Evolutionary conservation across 2,797 vertebrate genomes (phyloP).

Genomic region (Malurus splendens): DNA sequence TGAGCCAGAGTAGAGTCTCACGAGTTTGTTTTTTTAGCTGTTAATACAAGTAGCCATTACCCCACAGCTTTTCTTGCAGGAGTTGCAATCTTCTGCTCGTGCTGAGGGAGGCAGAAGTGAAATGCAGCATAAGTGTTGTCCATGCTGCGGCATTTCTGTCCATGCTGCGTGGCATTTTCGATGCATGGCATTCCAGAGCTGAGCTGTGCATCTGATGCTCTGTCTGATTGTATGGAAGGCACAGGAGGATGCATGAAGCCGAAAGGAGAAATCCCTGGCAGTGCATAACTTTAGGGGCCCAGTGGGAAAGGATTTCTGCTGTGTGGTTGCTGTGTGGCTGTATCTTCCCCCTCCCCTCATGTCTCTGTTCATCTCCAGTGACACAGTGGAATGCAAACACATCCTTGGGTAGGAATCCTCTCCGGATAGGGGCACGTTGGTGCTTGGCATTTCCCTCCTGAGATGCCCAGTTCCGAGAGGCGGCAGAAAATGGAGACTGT

Average conservation of each 20-base stretch:
- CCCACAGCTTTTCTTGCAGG: neutral
- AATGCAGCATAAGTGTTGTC: accelerated
- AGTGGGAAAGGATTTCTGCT: neutral
- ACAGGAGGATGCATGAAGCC: neutral
- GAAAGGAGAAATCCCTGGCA: neutral
- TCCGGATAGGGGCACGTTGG: accelerated
- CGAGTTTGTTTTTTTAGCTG: neutral
- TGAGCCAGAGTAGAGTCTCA: neutral
- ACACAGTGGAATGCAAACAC: neutral
- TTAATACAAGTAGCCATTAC: neutral
- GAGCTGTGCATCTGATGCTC: neutral
- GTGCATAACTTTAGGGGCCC: neutral
- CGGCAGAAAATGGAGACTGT: neutral
- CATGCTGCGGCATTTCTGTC: neutral
- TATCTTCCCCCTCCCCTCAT: accelerated
- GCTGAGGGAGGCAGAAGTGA: neutral
- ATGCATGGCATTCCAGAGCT: neutral
- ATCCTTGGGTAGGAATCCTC: neutral
- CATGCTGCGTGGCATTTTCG: accelerated
- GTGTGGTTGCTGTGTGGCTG: neutral
- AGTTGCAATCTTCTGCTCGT: neutral
- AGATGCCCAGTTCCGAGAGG: neutral
- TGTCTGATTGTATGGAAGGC: neutral
- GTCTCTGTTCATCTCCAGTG: neutral
- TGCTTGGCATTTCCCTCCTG: neutral